A percentile compares a stretch with the other conserved stretches of the same genome.
phyloP scores from a whole-genome alignment of 2,888 invertebrate genomes.

The Ochlodes sylvanus region DNA sequence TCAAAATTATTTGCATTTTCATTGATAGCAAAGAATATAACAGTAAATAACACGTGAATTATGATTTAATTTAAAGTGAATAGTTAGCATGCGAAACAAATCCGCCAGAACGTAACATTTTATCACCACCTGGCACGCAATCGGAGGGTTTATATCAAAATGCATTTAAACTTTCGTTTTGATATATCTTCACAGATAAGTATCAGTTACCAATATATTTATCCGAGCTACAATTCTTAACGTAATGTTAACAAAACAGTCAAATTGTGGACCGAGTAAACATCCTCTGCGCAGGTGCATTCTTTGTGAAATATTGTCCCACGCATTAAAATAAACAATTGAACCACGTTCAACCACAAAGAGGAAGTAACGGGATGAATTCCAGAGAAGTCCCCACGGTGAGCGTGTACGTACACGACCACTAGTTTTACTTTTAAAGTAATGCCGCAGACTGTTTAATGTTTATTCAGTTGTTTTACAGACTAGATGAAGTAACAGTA shows the following conservation, averaged over 20 bases:
- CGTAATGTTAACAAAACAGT: conserved; percentile 12
- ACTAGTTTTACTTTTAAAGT: conserved; percentile 28
- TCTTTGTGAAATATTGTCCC: conserved; percentile 21
- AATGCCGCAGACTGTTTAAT: conserved; percentile 18
- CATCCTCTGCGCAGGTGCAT: conserved; percentile 14
- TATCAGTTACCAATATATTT: neutral
- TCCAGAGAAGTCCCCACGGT: conserved; percentile 23
- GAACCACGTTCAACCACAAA: conserved; percentile 20
- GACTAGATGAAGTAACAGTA: neutral
- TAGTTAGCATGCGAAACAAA: conserved; percentile 4
- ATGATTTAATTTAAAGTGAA: conserved; percentile 42
- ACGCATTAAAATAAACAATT: conserved; percentile 24
- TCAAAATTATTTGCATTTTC: neutral
- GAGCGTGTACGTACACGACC: conserved; percentile 13
- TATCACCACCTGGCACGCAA: conserved; percentile 13
- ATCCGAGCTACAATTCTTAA: neutral
- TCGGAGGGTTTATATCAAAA: neutral
- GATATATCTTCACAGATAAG: neutral
- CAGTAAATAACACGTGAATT: conserved; percentile 41
- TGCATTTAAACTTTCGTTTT: neutral
- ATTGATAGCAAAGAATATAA: neutral
- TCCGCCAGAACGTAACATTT: conserved; percentile 3
- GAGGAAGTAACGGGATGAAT: conserved; percentile 32
- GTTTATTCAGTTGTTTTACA: conserved; percentile 33
- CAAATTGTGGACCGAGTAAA: neutral